Conservation (phyloP, 92 coral and sea anemone genomes). For the Epizoanthus illoricatus region DNA sequence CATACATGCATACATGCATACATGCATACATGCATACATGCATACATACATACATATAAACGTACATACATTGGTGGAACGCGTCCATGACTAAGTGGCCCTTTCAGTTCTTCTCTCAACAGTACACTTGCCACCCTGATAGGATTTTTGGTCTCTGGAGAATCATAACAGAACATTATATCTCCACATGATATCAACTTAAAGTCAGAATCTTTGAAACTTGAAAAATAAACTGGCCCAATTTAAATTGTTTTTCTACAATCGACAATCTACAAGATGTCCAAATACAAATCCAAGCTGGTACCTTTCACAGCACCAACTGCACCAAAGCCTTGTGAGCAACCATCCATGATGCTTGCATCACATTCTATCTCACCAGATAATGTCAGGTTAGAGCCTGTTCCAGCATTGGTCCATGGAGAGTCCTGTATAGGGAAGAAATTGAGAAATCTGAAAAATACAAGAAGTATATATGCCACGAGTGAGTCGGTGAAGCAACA, state of each 20-base stretch:
- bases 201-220: neutral
- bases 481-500: too few species aligned
- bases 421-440: slow-evolving; percentile 62
- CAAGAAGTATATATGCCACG: too few species aligned
- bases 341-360: slow-evolving; percentile 95
- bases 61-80: slow-evolving; percentile 83
- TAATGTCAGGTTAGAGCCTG: slow-evolving; percentile 81
- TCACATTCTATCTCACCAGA: slow-evolving; percentile 90
- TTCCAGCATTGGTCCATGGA: slow-evolving; percentile 91
- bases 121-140: slow-evolving; percentile 74
- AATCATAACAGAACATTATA: neutral
- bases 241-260: too few species aligned
- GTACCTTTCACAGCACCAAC: slow-evolving; percentile 87
- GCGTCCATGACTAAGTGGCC: slow-evolving; percentile 66
- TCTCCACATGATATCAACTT: neutral
- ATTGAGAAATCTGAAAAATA: neutral
- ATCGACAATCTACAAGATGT: neutral
- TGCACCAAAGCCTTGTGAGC: slow-evolving; percentile 86
- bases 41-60: neutral
- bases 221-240: too few species aligned
- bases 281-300: neutral
- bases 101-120: slow-evolving; percentile 71
- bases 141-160: slow-evolving; percentile 78
- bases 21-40: too few species aligned
- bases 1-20: too few species aligned